Conservation (phyloP, 2,888 invertebrate species). For the Lasioglossum leucozonium region DNA sequence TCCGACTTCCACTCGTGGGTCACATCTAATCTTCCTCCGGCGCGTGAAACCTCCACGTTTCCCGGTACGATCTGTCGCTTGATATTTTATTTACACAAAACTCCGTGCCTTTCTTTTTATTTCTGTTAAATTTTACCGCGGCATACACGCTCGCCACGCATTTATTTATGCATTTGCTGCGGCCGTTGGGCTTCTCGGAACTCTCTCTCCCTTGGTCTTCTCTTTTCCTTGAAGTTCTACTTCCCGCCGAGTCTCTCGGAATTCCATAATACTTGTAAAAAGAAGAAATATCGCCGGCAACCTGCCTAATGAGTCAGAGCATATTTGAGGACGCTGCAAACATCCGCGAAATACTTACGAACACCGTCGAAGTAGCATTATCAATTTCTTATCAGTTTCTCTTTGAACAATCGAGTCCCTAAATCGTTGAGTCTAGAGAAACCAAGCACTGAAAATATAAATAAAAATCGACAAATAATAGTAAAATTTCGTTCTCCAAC, state of each 20-base stretch:
- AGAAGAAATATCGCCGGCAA: background rate
- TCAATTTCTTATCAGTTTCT: background rate
- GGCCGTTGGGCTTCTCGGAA: background rate
- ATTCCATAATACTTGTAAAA: slow-evolving; percentile 1
- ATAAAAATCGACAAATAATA: no score
- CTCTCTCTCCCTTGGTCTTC: background rate
- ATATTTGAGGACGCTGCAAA: background rate
- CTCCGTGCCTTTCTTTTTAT: background rate
- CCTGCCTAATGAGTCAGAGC: background rate
- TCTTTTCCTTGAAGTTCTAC: background rate
- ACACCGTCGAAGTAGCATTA: background rate
- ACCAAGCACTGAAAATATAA: background rate
- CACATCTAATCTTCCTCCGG: background rate
- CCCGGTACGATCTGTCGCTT: background rate
- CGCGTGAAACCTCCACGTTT: background rate
- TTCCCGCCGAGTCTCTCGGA: background rate
- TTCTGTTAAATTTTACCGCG: background rate
- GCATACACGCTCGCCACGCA: background rate
- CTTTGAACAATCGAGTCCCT: background rate
- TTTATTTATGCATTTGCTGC: slow-evolving; percentile 12
- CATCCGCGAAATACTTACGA: background rate
- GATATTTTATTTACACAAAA: background rate
- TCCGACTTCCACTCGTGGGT: background rate
- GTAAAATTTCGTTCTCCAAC: background rate
- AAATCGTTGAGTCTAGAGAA: background rate